phyloP scores from a whole-genome alignment of 2,888 invertebrate genomes.

The Dysmachus trigonus region DNA sequence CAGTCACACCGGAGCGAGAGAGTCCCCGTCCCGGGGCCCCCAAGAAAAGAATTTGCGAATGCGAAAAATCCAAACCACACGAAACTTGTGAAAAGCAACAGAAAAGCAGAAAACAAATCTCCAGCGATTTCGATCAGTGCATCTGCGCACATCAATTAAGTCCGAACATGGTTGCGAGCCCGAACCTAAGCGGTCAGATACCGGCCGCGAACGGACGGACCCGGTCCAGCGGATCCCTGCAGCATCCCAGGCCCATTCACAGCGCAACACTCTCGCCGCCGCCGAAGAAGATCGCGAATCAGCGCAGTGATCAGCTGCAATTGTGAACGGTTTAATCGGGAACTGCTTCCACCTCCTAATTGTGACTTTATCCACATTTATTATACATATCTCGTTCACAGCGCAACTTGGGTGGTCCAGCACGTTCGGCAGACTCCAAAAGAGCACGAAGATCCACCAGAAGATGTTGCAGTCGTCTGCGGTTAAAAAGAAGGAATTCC shows the following conservation, averaged over 20 bases:
- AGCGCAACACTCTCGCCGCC: constrained; percentile 14
- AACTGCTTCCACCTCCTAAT: constrained; percentile 50
- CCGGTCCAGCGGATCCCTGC: neutral
- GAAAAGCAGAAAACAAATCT: constrained; percentile 49
- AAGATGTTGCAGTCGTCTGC: constrained; percentile 37
- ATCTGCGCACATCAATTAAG: constrained; percentile 50
- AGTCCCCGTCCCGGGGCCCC: neutral
- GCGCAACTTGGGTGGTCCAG: constrained; percentile 51
- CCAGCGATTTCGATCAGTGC: constrained; percentile 48
- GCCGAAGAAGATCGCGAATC: constrained; percentile 4
- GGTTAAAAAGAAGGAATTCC: constrained; percentile 23
- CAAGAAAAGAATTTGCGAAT: constrained; percentile 14
- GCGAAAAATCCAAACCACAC: constrained; percentile 42
- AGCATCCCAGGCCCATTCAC: constrained; percentile 3
- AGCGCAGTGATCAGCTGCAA: constrained; percentile 47
- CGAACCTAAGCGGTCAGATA: constrained; percentile 34
- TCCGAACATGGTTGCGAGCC: constrained; percentile 47
- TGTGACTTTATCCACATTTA: constrained; percentile 51
- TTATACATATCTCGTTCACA: constrained; percentile 50
- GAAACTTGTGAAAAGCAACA: constrained; percentile 50
- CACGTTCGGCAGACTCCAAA: constrained; percentile 50
- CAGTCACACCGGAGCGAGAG: neutral
- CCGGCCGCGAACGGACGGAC: neutral
- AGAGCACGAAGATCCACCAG: constrained; percentile 47
- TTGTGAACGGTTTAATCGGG: constrained; percentile 49